phyloP scores from a whole-genome alignment of 2,797 vertebrate genomes.

The Pitangus sulphuratus region DNA sequence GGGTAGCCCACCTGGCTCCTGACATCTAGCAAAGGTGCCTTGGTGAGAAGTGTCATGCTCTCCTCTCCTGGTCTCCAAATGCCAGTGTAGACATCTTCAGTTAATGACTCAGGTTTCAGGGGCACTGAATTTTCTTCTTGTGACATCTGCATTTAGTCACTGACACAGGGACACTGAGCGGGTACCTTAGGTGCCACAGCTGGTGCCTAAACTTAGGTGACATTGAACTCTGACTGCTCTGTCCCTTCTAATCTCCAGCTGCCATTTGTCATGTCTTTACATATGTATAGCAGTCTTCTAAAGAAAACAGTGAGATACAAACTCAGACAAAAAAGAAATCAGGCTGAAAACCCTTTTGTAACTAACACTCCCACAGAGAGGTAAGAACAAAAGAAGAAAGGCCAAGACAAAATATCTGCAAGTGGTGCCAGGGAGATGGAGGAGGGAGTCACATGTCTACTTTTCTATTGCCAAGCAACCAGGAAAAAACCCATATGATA shows the following conservation, averaged over 20 bases:
- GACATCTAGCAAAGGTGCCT: not conserved
- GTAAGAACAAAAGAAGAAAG: conserved; percentile 56
- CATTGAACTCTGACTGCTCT: not conserved
- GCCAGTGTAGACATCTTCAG: not conserved
- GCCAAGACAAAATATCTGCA: conserved; percentile 33
- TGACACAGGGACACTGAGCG: not conserved
- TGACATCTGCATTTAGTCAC: not conserved
- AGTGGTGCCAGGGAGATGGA: conserved; percentile 5
- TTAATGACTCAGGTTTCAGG: not conserved
- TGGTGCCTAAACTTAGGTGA: not conserved
- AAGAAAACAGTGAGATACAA: not conserved
- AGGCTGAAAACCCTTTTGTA: conserved; percentile 1
- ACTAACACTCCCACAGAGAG: conserved; percentile 34
- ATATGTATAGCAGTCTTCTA: not conserved
- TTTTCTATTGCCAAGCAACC: conserved; percentile 57
- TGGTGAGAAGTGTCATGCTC: not conserved
- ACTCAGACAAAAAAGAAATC: not conserved
- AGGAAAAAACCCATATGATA: not conserved
- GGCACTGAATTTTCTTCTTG: not conserved
- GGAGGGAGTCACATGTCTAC: conserved; percentile 18
- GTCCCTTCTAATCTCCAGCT: not conserved
- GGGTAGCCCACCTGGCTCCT: not conserved
- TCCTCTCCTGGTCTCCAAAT: not conserved
- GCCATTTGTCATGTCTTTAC: not conserved
- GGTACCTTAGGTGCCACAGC: not conserved